phyloP scores from a whole-genome alignment of 2,113 vertebrate species.

The Orthonyx spaldingii region DNA sequence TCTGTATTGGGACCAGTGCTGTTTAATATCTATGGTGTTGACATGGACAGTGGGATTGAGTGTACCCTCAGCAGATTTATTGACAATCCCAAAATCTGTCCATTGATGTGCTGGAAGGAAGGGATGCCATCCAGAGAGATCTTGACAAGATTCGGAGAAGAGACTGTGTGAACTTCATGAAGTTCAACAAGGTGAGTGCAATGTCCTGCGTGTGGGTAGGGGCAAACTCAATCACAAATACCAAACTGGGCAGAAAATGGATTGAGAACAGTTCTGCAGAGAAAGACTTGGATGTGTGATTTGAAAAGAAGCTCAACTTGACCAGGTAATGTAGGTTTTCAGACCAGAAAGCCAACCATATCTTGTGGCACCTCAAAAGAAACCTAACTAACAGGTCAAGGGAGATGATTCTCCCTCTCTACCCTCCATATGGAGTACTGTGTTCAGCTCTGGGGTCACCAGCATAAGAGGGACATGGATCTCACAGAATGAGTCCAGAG shows the following conservation, averaged over 20 bases:
- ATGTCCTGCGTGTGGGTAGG: background rate
- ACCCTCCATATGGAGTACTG: no score
- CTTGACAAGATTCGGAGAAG: background rate
- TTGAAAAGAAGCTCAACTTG: background rate
- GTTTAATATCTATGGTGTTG: background rate
- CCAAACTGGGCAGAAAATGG: background rate
- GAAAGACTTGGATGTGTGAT: background rate
- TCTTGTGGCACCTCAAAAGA: background rate
- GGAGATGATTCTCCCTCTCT: background rate
- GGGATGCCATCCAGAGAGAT: background rate
- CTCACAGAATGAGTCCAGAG: background rate
- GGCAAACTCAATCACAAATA: background rate
- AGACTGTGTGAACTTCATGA: background rate
- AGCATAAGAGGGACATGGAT: background rate
- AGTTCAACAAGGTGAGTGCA: background rate
- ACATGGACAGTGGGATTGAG: background rate
- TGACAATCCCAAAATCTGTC: background rate
- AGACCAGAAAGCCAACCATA: background rate
- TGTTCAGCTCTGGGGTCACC: background rate
- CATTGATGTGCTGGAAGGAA: background rate
- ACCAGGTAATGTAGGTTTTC: background rate
- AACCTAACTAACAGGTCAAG: background rate
- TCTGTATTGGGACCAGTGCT: rapidly evolving
- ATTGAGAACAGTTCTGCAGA: background rate
- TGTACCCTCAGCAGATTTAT: background rate